Base-by-base conservation (phyloP, 2,888 invertebrate genomes). In the Cantharis lateralis region DNA sequence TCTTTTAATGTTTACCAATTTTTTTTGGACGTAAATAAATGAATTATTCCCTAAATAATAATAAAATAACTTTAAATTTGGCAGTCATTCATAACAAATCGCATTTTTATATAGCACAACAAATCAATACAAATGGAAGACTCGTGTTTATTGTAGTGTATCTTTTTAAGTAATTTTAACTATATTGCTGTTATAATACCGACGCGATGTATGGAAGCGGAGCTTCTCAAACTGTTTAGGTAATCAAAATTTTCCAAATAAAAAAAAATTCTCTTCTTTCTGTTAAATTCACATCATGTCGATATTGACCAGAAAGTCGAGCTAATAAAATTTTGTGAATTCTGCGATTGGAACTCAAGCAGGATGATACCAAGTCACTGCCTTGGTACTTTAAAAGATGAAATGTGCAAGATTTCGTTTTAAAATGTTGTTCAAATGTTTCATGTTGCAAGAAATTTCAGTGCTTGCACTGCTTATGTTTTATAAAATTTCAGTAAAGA, bases 121-220 rank as follows among this genome's bases (percentile, higher is more conserved):
- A 66, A 66, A 66, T 66, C 64, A 20, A 66, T 66, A 66, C 64
- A 66, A 66, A 66, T 66, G 64, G 64, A 66, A 66, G 64, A 66
- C 20, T 24, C 64, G 64, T 66, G 64, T 66, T 66, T 66, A 66
- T 66, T 66, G 64, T 66, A 66, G 64, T 66, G 64, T 66, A 24
- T 20, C 64, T 20, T 66, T 66, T 66, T 66, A 66, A 24, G 64
- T 66, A 66, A 66, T 66, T 66, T 66, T 18, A 66, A 20, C 64
- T 13, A 66, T 66, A 20, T 18, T 16, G 18, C 20, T 66, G n/a
- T n/a, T 48, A n/a, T 24, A 24, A 24, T 7, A 48, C 9, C n/a
- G n/a, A 7, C 48, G 48, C 24, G 64, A 66, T 9, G 10, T n/a
- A 24, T n/a, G 20, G 0, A 66, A 24, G 2, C 20, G 13, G 20